Percentiles rank a stretch among this genome's conserved stretches.
These are phyloP conservation scores for Acanthopleura granulata DNA, from an alignment of 2,888 invertebrate genomes.

Conservation along the genomic window DNA sequence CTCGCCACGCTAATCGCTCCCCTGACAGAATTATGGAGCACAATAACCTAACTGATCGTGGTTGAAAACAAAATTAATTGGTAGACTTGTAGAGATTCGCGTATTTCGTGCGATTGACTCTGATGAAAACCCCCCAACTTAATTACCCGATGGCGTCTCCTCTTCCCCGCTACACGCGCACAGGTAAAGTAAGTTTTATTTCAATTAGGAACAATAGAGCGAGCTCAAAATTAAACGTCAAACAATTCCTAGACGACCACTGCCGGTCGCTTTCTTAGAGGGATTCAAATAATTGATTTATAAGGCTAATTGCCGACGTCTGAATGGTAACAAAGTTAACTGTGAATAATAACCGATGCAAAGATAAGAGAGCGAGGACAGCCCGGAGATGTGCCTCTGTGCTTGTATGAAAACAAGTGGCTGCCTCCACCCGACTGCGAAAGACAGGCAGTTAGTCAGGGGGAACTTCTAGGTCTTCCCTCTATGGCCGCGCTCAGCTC, in stretches of 20 bases:
- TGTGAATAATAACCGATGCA: slow-evolving; percentile 6
- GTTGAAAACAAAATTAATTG: slow-evolving; percentile 20
- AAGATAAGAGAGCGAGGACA: too few species aligned
- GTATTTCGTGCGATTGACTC: slow-evolving; percentile 17
- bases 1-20: not conserved
- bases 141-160: not conserved
- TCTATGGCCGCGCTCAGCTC: too few species aligned
- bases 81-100: slow-evolving; percentile 11
- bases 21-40: slow-evolving; percentile 11
- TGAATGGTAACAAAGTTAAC: slow-evolving; percentile 19
- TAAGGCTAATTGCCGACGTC: slow-evolving; percentile 9
- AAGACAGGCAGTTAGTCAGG: too few species aligned
- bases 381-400: too few species aligned
- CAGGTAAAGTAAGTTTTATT: slow-evolving; percentile 19
- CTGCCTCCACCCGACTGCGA: too few species aligned
- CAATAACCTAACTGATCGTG: slow-evolving; percentile 16
- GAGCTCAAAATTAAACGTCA: slow-evolving; percentile 20
- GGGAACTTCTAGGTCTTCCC: too few species aligned
- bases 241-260: not conserved
- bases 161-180: not conserved
- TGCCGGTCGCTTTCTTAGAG: not conserved
- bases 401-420: too few species aligned
- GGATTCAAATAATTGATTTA: slow-evolving; percentile 20
- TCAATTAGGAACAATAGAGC: slow-evolving; percentile 18
- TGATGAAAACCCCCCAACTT: not conserved